These are phyloP conservation scores for Gopherus evgoodei DNA, from an alignment of 2,113 vertebrate genomes.

Conservation along the genomic window DNA sequence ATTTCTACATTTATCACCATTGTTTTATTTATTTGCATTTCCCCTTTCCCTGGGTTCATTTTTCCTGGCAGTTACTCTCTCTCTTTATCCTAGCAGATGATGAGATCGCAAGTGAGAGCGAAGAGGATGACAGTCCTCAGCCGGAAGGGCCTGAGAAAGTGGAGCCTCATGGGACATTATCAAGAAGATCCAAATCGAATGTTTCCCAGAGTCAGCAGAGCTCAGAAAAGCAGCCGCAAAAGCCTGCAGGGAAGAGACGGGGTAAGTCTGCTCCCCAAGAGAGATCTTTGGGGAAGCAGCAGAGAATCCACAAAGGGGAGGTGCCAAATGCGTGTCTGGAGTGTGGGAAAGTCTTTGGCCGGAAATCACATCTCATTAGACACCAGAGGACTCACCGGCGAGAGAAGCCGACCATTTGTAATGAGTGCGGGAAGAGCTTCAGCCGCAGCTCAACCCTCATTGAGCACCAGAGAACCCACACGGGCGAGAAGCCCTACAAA, in stretches of 20 bases:
- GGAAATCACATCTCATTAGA: conserved; percentile 56
- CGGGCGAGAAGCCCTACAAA: background rate
- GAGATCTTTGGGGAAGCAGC: conserved; percentile 24
- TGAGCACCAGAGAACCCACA: background rate
- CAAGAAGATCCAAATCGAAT: background rate
- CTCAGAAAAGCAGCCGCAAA: background rate
- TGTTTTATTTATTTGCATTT: background rate
- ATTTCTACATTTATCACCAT: background rate
- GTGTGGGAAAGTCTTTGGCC: conserved; percentile 59
- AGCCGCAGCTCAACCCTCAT: background rate
- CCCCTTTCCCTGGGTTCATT: background rate
- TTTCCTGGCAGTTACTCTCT: background rate
- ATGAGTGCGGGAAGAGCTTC: background rate
- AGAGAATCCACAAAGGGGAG: conserved; percentile 46
- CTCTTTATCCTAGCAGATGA: background rate
- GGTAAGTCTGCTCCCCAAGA: background rate
- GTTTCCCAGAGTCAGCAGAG: background rate
- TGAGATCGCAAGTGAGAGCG: background rate
- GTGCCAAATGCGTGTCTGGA: conserved; percentile 48
- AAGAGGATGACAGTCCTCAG: background rate
- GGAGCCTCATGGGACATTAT: background rate
- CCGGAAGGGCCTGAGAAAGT: background rate
- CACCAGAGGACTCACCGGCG: conserved; percentile 26
- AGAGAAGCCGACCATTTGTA: background rate
- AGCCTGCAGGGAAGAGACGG: background rate